Base-by-base conservation (phyloP, 2,888 invertebrate species). In the Adelphocoris suturalis region DNA sequence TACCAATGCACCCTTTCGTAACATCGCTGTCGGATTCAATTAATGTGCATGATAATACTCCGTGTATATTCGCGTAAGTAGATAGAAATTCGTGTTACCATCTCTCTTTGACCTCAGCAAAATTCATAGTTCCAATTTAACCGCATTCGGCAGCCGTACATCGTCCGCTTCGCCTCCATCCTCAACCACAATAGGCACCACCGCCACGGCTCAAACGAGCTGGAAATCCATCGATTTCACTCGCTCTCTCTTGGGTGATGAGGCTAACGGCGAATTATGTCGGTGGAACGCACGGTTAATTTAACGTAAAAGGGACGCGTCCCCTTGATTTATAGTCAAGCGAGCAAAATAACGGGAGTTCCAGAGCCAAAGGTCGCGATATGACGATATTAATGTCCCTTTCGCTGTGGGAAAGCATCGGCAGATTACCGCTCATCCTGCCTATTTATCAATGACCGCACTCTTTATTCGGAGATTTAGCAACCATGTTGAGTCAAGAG, bases 211-310 rank as follows among this genome's bases (percentile, higher is more conserved):
- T 19, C 68, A n/a, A 68, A 68, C 68, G 68, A 68, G 68, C 27
- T 68, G 68, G 68, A 68, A 68, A 68, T 68, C 68, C 68, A 11
- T 23, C 27, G 68, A 68, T 68, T 61, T 68, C 57, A n/a, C 57
- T n/a, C 57, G 14, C 57, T 9, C 23, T 68, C 68, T 12, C 68
- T n/a, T n/a, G 68, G 68, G 68, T 68, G 68, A 23, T 23, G 68
- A 19, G 68, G 19, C 68, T 23, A 68, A 68, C 27, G 23, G 68
- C 68, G 68, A 68, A 68, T 68, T 68, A 68, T 23, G 19, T 19
- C 68, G 7, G 68, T n/a, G 23, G 68, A 68, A 68, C 68, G 68
- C 23, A 68, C 68, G 68, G 68, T 68, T 68, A 68, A 68, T 68
- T 68, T 68, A 68, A 68, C 68, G 23, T 68, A 1, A 68, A 68